Percentiles rank a stretch among this genome's conserved stretches.
These are phyloP conservation scores for Ptyas mucosa DNA, from an alignment of 2,113 vertebrate genomes.

Conservation along the genomic window DNA sequence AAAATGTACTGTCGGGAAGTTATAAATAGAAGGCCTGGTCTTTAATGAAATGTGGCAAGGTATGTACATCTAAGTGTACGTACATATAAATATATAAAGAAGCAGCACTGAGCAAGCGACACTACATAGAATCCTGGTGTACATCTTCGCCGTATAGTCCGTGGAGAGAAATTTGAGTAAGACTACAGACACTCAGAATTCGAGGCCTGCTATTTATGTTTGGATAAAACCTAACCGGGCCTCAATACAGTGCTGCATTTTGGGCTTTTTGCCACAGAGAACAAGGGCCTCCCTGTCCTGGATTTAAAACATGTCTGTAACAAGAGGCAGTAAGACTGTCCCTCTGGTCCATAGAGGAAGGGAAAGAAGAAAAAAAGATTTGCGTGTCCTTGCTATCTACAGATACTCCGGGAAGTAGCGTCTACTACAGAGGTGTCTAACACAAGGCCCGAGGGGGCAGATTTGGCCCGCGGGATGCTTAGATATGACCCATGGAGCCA, in stretches of 20 bases:
- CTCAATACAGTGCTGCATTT: background rate
- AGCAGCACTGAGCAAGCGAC: slow-evolving; percentile 11
- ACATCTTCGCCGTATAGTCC: background rate
- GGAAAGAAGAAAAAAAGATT: background rate
- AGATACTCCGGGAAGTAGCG: background rate
- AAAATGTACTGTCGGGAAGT: slow-evolving; percentile 23
- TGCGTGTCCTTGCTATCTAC: background rate
- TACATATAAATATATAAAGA: background rate
- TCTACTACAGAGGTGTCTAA: background rate
- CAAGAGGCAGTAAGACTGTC: background rate
- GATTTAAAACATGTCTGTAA: no score
- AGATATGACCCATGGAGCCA: no score
- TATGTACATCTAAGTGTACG: background rate
- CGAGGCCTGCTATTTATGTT: background rate
- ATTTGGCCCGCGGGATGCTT: no score
- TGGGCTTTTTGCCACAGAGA: background rate
- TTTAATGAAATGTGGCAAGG: slow-evolving; percentile 20
- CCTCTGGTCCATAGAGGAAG: background rate
- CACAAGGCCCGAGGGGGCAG: no score
- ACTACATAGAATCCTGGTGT: background rate
- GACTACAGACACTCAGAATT: background rate
- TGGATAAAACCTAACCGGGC: background rate
- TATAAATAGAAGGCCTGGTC: slow-evolving; percentile 10
- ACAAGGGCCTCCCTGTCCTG: background rate
- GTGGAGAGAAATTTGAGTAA: background rate